Evolutionary conservation across 2,797 vertebrate genomes (phyloP).

Genomic region (Tenualosa ilisha): DNA sequence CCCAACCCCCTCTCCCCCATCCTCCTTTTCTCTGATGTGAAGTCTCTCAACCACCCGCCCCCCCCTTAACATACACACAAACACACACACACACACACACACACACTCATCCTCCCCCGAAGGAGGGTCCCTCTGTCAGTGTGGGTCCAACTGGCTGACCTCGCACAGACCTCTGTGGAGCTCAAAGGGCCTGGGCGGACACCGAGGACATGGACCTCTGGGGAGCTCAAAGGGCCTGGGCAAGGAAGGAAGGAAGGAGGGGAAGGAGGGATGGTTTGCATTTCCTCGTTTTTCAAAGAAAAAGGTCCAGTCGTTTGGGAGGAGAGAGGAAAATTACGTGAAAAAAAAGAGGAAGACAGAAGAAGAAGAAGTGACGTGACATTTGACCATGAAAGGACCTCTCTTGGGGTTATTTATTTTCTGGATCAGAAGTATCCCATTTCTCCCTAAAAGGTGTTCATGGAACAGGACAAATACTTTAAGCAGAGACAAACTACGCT

Average conservation of each 20-base stretch:
- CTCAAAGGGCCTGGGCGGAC: slow-evolving; percentile 20
- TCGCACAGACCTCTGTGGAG: background rate
- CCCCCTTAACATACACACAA: background rate
- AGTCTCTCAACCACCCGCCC: background rate
- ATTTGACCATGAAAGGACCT: background rate
- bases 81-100: too few species aligned
- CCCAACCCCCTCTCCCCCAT: background rate
- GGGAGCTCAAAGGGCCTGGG: slow-evolving; percentile 24
- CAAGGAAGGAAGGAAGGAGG: slow-evolving; percentile 30
- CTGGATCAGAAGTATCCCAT: background rate
- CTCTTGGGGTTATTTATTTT: background rate
- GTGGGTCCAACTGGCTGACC: background rate
- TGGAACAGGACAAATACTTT: background rate
- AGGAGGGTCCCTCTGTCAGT: background rate
- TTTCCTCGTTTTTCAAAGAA: slow-evolving; percentile 41
- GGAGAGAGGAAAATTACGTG: background rate
- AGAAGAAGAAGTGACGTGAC: background rate
- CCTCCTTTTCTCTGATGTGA: slow-evolving; percentile 19
- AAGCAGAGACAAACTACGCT: background rate
- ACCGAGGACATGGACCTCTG: background rate
- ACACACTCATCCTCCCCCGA: background rate
- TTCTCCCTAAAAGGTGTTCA: background rate
- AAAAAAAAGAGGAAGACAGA: background rate
- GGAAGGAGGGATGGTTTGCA: slow-evolving; percentile 39
- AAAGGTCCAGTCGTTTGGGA: background rate